Evolutionary conservation across 2,113 vertebrate genomes (phyloP), one percentile per base, ranked within the genome.

Genomic region (Nothoprocta perdicaria): DNA sequence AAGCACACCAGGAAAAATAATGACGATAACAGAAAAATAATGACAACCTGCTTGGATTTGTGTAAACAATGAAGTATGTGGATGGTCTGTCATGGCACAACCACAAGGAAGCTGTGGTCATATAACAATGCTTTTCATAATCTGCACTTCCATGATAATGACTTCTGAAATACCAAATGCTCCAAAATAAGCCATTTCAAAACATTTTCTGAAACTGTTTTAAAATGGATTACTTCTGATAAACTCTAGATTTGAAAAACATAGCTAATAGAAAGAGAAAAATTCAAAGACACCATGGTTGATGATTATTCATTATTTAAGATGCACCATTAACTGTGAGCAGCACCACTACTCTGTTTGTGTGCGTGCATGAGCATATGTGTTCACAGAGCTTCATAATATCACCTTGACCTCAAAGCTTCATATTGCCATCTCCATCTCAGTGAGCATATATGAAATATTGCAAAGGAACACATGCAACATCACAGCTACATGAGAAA

Each of bases 141-240:
- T 26, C 82, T 26, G 35, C 31, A 40, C 60, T 88, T 95, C 38
- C 50, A 73, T 62, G 0, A 1, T 65, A 53, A 48, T 50, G 67
- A 71, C 41, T 67, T 83, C 72, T 63, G 5, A 62, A 94, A 63
- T 21, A 62, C 8, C 1, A 3, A 73, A 89, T 74, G n/a, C 11
- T 92, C 40, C 69, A 84, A 86, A 90, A 62, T 12, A 95, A 77
- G 35, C 18, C 0, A 87, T 83, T 83, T 87, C 61, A 82, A 80
- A 89, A 82, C 24, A 84, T 13, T 77, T 76, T 74, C 50, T 86
- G 45, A 77, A 92, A 73, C 4, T 50, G 35, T 61, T 86, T 86
- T 26, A 33, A 82, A 92, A 72, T 23, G 9, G 26, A 76, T 84
- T 90, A 76, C 61, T 90, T 65, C 57, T 84, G 35, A 69, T 35